Base-by-base conservation (phyloP, 2,797 vertebrate genomes). In the Mycteria americana region DNA sequence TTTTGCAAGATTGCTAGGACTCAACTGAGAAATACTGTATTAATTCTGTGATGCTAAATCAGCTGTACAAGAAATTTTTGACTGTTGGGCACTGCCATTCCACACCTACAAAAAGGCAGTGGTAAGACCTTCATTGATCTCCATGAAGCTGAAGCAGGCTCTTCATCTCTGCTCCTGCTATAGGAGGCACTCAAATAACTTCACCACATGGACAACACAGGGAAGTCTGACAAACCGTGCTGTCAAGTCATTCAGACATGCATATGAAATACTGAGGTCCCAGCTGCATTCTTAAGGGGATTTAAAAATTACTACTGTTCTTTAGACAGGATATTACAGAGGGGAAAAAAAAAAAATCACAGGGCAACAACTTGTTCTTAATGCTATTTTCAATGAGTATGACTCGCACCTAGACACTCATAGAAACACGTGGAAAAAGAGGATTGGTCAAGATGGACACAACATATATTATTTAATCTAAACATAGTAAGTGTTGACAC, bases 361-460 rank as follows among this genome's bases (percentile, higher is more conserved):
- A 57, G 57, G 35, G 69, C 43, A 88, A 89, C n/a, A 88, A 75
- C 23, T 59, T 79, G 60, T 67, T 90, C 74, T 76, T 76, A 91
- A 76, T 19, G 53, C 46, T 84, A 35, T 48, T 82, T 95, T 65
- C 86, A 31, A 92, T 73, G 67, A 63, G 30, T 31, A 81, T 73
- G 59, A 87, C 70, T 88, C 76, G 65, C 23, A 83, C 16, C n/a
- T 74, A 68, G 39, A 60, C 18, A 72, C 11, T 85, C 39, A 62
- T 1, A 73, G 54, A 88, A 74, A 75, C 14, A 89, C 0, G 1
- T 1, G 6, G 21, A 56, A 75, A 63, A 84, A 57, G 9, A 67
- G 10, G 27, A 75, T 12, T 69, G 45, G 74, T 73, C 37, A 82
- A 74, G 59, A 78, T 30, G 28, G 45, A 46, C 60, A 62, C 53